Percentiles rank a stretch among this genome's conserved stretches.
phyloP scores from a whole-genome alignment of 2,888 invertebrate species.

The Cantharis flavilabris region DNA sequence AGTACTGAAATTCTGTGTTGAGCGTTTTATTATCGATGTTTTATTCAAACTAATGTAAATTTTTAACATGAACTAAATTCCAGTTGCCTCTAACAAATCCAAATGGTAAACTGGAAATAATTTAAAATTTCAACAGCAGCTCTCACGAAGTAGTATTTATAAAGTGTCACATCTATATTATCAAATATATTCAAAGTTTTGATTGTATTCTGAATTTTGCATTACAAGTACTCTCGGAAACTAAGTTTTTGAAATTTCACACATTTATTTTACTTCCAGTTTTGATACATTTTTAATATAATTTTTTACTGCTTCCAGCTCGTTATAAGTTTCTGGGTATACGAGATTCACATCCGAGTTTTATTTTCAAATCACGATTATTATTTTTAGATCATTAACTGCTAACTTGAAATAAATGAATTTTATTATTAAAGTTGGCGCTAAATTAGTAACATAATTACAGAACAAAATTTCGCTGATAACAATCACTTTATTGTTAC shows the following conservation, averaged over 20 bases:
- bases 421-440: not conserved
- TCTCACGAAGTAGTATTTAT: not conserved
- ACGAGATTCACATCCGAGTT: no score
- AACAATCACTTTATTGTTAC: constrained; percentile 9
- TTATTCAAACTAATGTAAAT: not conserved
- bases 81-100: not conserved
- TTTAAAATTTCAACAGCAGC: not conserved
- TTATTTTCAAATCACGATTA: not conserved
- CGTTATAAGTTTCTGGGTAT: no score
- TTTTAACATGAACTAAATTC: not conserved
- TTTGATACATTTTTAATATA: not conserved
- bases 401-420: not conserved
- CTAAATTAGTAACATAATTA: not conserved
- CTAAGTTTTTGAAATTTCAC: not conserved
- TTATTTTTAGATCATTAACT: not conserved
- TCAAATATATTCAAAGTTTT: not conserved
- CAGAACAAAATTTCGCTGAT: not conserved
- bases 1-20: not conserved
- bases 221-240: not conserved
- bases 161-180: not conserved
- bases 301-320: not conserved
- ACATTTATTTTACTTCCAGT: not conserved
- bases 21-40: not conserved
- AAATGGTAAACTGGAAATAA: not conserved
- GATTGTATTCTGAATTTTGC: not conserved